Evolutionary conservation across 2,797 vertebrate species (phyloP).

Genomic region (Phyllotis vaccarum): DNA sequence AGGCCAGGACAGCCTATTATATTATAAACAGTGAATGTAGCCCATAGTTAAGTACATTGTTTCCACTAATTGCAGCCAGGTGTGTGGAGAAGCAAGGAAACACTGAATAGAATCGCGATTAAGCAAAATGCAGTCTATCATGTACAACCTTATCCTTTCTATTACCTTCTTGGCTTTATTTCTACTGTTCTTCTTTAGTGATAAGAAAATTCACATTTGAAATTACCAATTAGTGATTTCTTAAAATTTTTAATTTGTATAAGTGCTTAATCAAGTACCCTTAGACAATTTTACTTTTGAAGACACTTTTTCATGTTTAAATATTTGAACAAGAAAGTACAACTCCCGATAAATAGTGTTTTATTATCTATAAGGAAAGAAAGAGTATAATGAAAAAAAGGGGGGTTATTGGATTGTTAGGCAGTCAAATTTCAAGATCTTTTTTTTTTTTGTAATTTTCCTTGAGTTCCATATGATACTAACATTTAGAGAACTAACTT

Average conservation of each 20-base stretch:
- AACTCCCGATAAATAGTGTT: background rate
- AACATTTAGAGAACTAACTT: background rate
- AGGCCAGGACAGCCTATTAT: background rate
- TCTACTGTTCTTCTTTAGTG: background rate
- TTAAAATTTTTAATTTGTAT: accelerated
- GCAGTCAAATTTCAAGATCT: background rate
- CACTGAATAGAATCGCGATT: background rate
- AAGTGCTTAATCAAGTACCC: background rate
- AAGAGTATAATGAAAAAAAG: background rate
- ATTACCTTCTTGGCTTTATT: background rate
- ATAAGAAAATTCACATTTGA: background rate
- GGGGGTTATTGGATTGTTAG: background rate
- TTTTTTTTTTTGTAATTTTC: background rate
- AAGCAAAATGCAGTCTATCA: background rate
- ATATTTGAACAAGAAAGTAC: background rate
- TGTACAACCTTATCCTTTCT: background rate
- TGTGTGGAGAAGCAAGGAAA: background rate
- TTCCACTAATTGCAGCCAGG: background rate
- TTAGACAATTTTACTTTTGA: background rate
- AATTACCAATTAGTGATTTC: background rate
- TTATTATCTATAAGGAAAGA: background rate
- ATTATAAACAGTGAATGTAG: background rate
- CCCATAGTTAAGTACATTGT: background rate
- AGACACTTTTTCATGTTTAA: background rate
- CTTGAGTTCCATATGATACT: background rate